Base-by-base conservation (phyloP, 2,888 invertebrate species). In the Hypena proboscidalis region DNA sequence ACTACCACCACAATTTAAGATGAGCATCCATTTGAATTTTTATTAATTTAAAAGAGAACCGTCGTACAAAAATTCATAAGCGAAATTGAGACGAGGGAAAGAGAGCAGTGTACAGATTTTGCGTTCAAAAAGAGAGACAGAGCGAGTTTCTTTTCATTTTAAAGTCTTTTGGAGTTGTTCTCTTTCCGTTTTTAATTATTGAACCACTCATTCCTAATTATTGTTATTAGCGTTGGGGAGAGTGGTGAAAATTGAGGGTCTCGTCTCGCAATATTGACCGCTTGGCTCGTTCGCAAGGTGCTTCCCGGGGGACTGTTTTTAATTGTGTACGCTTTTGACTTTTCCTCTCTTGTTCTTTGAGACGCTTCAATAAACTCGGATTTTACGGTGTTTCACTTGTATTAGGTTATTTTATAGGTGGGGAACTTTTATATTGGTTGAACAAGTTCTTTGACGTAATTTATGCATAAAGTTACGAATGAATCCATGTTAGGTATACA, bases 161-260 rank as follows among this genome's bases (percentile, higher is more conserved):
- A 60, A 56, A 72, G 83, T 80, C 85, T 87, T 87, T 84, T 77
- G 78, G 76, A 80, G 83, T 81, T 83, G 81, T 85, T 87, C 85
- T 85, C 88, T 87, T 90, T 90, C 91, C 91, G 91, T 91, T 91
- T 91, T 91, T 91, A 91, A 91, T 91, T 91, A 91, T 91, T 88
- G 91, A 90, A 91, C 91, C 91, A 91, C 91, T 91, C 91, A 91
- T 91, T 91, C 83, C 91, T 91, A 91, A 91, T 91, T 91, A 91
- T 91, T 91, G 90, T 91, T 91, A 91, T 91, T 91, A 91, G 91
- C 85, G 84, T 74, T 74, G 78, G 88, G 87, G 90, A 74, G 81
- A 87, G 88, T 86, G 90, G 87, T 86, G 90, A 87, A 90, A 88
- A 90, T 90, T 90, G 89, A 89, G 90, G 90, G 90, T 82, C 87